A percentile compares a stretch with the other conserved stretches of the same genome.
Conservation (phyloP, 2,113 vertebrate species). For the Collichthys lucidus region DNA sequence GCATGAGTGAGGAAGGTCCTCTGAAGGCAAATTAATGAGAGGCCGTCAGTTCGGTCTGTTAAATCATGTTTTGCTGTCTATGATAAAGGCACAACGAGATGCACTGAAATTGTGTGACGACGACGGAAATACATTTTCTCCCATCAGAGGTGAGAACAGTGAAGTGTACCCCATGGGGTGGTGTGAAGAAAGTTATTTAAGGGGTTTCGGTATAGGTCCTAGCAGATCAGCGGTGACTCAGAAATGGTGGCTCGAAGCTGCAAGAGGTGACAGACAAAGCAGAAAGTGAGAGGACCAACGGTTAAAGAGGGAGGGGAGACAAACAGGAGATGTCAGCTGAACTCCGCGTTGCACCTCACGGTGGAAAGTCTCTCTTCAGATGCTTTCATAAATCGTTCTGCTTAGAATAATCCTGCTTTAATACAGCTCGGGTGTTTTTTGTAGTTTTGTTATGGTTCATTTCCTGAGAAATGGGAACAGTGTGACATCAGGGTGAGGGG, state of each 20-base stretch:
- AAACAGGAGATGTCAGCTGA: neutral
- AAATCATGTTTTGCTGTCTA: neutral
- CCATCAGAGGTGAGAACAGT: slow-evolving; percentile 14
- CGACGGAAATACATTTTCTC: slow-evolving; percentile 7
- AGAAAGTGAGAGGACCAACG: slow-evolving; percentile 5
- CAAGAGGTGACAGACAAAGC: slow-evolving; percentile 11
- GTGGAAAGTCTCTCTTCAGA: neutral
- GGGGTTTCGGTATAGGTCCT: neutral
- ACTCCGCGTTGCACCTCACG: neutral
- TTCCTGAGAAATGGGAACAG: neutral
- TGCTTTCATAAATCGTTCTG: neutral
- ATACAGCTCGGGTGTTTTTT: neutral
- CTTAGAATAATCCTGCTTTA: neutral
- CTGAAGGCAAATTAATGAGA: neutral
- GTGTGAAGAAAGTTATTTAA: slow-evolving; percentile 6
- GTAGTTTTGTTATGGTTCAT: neutral
- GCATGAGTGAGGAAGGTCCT: neutral
- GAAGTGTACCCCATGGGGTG: neutral
- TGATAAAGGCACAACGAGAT: neutral
- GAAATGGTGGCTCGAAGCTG: slow-evolving; percentile 13
- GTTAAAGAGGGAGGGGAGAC: neutral
- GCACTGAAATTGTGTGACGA: neutral
- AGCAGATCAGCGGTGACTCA: slow-evolving; percentile 2
- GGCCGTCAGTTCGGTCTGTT: neutral
- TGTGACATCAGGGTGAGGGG: neutral